These are phyloP conservation scores for Acanthurus tractus DNA, from an alignment of 2,797 vertebrate genomes.

Conservation along the genomic window DNA sequence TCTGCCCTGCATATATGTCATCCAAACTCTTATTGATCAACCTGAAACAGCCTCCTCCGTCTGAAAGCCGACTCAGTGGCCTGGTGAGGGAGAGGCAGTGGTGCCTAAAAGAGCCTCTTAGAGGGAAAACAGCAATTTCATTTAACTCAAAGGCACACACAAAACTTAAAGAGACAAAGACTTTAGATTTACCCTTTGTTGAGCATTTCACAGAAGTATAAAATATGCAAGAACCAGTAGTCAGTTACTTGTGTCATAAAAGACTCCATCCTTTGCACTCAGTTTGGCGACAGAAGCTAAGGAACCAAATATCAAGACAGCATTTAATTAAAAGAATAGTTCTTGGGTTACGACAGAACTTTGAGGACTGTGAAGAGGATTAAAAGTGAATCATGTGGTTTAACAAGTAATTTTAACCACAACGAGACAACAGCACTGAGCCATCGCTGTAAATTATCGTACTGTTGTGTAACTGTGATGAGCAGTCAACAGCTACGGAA, in stretches of 20 bases:
- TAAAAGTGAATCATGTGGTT: slow-evolving; percentile 1
- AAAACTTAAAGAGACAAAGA: not conserved
- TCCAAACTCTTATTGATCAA: slow-evolving; percentile 60
- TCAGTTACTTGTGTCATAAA: not conserved
- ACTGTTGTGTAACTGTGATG: slow-evolving; percentile 2
- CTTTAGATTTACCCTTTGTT: not conserved
- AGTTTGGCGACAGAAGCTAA: not conserved
- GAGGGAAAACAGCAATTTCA: slow-evolving; percentile 13
- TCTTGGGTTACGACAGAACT: not conserved
- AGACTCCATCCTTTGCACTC: not conserved
- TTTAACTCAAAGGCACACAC: slow-evolving; percentile 16
- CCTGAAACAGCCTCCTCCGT: slow-evolving; percentile 43
- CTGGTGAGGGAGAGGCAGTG: slow-evolving; percentile 33
- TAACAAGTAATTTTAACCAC: not conserved
- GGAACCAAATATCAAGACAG: not conserved
- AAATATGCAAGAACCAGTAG: not conserved
- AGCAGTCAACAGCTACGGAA: not conserved
- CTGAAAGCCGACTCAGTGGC: slow-evolving; percentile 56
- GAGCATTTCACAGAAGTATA: slow-evolving; percentile 4
- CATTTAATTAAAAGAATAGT: not conserved
- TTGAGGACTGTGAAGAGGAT: slow-evolving; percentile 4
- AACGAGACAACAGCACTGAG: slow-evolving; percentile 3
- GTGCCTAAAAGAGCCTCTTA: not conserved
- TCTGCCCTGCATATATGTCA: slow-evolving; percentile 43
- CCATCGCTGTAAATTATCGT: slow-evolving; percentile 8